Percentiles rank a stretch among this genome's conserved stretches.
Evolutionary conservation across 1,140 invertebrate species (phyloP).

Genomic region (Solenopsis fugax): DNA sequence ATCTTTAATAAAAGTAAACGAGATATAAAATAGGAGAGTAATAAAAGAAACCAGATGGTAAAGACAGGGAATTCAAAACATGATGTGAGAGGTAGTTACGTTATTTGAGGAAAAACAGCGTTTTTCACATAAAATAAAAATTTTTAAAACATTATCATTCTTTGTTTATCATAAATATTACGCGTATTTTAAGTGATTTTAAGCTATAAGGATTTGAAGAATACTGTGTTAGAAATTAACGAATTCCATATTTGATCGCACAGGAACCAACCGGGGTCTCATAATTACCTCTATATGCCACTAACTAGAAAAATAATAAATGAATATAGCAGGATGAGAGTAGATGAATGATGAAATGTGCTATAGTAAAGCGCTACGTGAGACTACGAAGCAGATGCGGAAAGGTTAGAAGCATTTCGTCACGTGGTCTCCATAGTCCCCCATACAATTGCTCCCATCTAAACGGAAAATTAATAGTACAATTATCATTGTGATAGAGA

Average conservation of each 20-base stretch:
- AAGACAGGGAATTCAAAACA: neutral
- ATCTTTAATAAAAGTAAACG: conserved; percentile 3
- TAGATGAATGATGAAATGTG: conserved; percentile 81
- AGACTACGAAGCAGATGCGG: conserved; percentile 86
- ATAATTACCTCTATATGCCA: conserved; percentile 85
- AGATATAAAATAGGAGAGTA: neutral
- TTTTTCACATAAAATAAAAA: conserved; percentile 26
- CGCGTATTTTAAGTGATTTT: neutral
- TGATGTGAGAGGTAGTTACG: neutral
- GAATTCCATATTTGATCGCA: neutral
- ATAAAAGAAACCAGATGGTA: conserved; percentile 29
- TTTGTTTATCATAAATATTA: neutral
- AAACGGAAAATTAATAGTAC: conserved; percentile 79
- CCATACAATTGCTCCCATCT: conserved; percentile 87
- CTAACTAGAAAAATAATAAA: conserved; percentile 83
- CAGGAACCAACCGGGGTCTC: conserved; percentile 37
- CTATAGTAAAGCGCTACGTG: conserved; percentile 84
- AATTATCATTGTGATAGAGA: conserved; percentile 56
- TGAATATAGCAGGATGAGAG: conserved; percentile 83
- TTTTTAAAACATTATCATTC: neutral
- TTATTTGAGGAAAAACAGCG: conserved; percentile 4
- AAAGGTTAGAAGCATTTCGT: conserved; percentile 85
- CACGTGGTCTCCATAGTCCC: conserved; percentile 84
- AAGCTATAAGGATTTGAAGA: conserved; percentile 4
- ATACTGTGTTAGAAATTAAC: neutral